Percentiles rank a stretch among this genome's conserved stretches.
Evolutionary conservation across 2,888 invertebrate species (phyloP).

Genomic region (Xiphydria camelus): DNA sequence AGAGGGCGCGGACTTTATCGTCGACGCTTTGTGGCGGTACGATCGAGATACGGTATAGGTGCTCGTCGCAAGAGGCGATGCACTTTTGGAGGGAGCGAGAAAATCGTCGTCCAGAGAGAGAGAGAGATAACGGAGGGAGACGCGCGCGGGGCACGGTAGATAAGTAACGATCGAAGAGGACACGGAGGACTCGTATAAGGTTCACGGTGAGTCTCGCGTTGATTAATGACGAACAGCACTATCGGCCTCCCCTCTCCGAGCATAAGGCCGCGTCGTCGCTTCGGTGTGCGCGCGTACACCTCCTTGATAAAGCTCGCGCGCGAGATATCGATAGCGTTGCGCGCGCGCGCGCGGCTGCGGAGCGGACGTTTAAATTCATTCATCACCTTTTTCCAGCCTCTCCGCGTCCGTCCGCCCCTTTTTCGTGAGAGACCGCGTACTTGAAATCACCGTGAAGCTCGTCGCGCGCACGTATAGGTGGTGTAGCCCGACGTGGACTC

Average conservation of each 20-base stretch:
- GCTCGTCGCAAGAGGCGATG: not conserved
- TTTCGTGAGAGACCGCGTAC: too few relatives aligned
- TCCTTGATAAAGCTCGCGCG: not conserved
- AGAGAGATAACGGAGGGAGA: too few relatives aligned
- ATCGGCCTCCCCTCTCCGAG: slow-evolving; percentile 17
- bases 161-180: slow-evolving; percentile 24
- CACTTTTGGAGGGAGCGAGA: not conserved
- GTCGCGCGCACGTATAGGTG: too few relatives aligned
- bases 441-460: too few relatives aligned
- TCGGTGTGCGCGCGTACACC: not conserved
- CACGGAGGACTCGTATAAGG: slow-evolving; percentile 10
- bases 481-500: too few relatives aligned
- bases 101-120: too few relatives aligned
- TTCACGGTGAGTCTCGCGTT: slow-evolving; percentile 8
- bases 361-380: slow-evolving; percentile 30
- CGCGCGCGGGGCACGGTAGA: too few relatives aligned
- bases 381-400: slow-evolving; percentile 28
- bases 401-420: too few relatives aligned
- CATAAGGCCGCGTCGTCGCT: not conserved
- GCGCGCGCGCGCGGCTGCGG: slow-evolving; percentile 2
- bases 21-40: too few relatives aligned
- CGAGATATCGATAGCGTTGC: not conserved
- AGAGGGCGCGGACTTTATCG: too few relatives aligned
- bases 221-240: slow-evolving; percentile 33
- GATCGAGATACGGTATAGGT: not conserved